phyloP scores from a whole-genome alignment of 2,113 vertebrate genomes.

The Hyperopisus bebe region DNA sequence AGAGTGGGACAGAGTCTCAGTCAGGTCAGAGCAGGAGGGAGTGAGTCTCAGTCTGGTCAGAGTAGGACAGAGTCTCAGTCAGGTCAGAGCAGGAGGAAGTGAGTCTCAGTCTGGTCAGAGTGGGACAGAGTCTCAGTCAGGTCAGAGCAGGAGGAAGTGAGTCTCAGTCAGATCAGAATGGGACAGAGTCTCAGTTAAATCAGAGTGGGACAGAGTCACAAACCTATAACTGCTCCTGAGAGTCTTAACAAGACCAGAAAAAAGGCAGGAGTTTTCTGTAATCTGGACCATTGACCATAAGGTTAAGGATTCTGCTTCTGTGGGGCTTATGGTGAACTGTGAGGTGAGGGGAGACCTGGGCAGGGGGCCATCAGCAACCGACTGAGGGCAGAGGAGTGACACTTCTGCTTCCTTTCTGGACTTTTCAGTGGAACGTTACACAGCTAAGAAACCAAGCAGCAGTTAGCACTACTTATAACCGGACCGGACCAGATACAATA shows the following conservation, averaged over 20 bases:
- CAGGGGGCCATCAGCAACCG: not conserved
- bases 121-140: not conserved
- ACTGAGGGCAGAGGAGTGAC: not conserved
- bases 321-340: not conserved
- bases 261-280: not conserved
- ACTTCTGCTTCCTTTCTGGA: not conserved
- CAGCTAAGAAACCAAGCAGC: not conserved
- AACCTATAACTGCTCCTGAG: not conserved
- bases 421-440: slow-evolving; percentile 14
- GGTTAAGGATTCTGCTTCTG: not conserved
- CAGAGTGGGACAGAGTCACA: not conserved
- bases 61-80: not conserved
- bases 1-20: not conserved
- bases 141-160: not conserved
- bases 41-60: not conserved
- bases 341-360: not conserved
- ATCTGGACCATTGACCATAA: not conserved
- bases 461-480: not conserved
- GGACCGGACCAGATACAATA: not conserved
- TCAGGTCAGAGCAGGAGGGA: not conserved
- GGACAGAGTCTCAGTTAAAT: not conserved
- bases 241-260: not conserved
- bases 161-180: not conserved
- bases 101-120: not conserved
- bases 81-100: not conserved